Evolutionary conservation across 2,113 vertebrate species (phyloP), one percentile per base, ranked within the genome.

Genomic region (Dromiciops gliroides): DNA sequence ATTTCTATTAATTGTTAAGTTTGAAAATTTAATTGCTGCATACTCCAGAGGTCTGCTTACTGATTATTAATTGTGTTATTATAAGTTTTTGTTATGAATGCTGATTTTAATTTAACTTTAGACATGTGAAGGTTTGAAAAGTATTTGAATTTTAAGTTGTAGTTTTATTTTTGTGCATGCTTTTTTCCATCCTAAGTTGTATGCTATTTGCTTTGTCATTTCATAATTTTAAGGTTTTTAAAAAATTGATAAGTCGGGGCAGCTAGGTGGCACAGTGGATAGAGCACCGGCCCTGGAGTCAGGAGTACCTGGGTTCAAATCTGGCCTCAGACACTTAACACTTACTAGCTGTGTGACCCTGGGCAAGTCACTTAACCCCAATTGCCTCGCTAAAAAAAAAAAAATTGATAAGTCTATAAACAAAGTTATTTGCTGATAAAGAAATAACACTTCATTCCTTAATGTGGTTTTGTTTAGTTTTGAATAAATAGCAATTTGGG

Each of bases 1-100:
- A 48, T n/a, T 88, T 90, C 16, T 91, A 31, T 28, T 90, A 96
- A 91, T 3, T 94, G 25, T 94, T 53, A 50, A 92, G 7, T 50
- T 93, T 49, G 7, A 48, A 91, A 93, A 12, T 96, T 91, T 95
- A 92, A 50, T n/a, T 94, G 93, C 50, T 5, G 37, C 89, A 22
- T 1, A 83, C 91, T 95, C 51, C 56, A 83, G 89, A 67, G 24
- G 96, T 83, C n/a, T 44, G 3, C 48, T 47, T 47, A 89, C 47
- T 28, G 67, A 95, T 91, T 23, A 93, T 56, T 89, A 91, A 37
- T 89, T 67, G 19, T 67, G 47, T 7, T 28, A n/a, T 92, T 94
- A 89, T 83, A 50, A 88, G 10, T 3, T 95, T 96, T 93, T 89
- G 14, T 60, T 91, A 60, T 48, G 49, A 52, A 75, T 88, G 60